Percentiles rank a stretch among this genome's conserved stretches.
Evolutionary conservation across 2,888 invertebrate genomes (phyloP).

Genomic region (Pherbina coryleti): DNA sequence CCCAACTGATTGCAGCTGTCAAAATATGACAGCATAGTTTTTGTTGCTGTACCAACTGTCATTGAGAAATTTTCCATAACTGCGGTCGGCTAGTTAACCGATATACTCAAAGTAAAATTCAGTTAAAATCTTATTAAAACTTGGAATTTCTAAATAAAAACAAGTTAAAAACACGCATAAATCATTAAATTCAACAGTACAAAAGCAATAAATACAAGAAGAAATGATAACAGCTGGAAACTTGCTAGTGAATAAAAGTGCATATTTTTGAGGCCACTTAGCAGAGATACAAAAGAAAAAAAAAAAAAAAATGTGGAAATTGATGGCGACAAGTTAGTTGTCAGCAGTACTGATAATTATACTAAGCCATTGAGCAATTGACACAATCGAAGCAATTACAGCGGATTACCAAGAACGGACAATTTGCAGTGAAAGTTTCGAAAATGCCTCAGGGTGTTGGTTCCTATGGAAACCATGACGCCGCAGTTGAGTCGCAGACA

Average conservation of each 20-base stretch:
- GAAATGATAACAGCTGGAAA: neutral
- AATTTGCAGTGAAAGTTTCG: neutral
- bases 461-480: conserved; percentile 19
- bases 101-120: neutral
- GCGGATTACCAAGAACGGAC: neutral
- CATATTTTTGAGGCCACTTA: neutral
- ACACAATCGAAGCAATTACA: neutral
- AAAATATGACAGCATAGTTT: conserved; percentile 24
- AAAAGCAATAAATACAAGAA: neutral
- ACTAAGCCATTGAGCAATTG: neutral
- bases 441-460: conserved; percentile 17
- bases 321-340: conserved; percentile 6
- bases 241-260: neutral
- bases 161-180: neutral
- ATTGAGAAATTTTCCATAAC: conserved; percentile 16
- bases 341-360: conserved; percentile 11
- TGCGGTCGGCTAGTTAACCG: conserved; percentile 1
- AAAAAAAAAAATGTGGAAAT: neutral
- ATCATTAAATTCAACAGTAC: neutral
- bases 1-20: conserved; percentile 1
- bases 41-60: conserved; percentile 11
- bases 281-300: neutral
- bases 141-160: neutral
- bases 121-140: neutral
- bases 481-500: neutral